Evolutionary conservation across 2,888 invertebrate species (phyloP).

Genomic region (Hyles lineata): DNA sequence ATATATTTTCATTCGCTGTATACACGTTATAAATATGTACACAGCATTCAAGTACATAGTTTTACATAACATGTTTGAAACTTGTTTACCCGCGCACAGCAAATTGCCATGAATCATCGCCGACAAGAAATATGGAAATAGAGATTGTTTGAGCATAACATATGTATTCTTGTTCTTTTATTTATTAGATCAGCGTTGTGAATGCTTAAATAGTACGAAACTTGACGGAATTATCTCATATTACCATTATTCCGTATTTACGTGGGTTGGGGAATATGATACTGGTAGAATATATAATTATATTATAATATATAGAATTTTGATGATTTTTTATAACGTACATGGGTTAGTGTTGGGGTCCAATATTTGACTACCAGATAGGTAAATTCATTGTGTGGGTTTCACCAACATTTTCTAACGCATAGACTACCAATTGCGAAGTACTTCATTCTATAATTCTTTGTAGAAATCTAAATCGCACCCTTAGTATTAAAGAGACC

Average conservation of each 20-base stretch:
- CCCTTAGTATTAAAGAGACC: no score
- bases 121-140: conserved; percentile 26
- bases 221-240: background rate
- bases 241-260: background rate
- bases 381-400: no score
- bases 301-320: no score
- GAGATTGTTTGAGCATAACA: conserved; percentile 29
- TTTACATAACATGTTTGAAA: conserved; percentile 24
- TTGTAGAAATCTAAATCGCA: no score
- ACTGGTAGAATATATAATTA: no score
- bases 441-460: no score
- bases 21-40: background rate
- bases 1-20: no score
- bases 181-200: conserved; percentile 17
- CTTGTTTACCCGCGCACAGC: conserved; percentile 27
- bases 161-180: conserved; percentile 22
- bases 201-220: conserved; percentile 9
- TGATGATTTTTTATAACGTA: no score
- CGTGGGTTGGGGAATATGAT: background rate
- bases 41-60: background rate
- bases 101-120: conserved; percentile 31
- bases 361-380: no score
- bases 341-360: no score
- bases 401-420: no score
- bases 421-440: no score